phyloP scores from a whole-genome alignment of 2,797 vertebrate species.

The Euphonia xanthogaster region DNA sequence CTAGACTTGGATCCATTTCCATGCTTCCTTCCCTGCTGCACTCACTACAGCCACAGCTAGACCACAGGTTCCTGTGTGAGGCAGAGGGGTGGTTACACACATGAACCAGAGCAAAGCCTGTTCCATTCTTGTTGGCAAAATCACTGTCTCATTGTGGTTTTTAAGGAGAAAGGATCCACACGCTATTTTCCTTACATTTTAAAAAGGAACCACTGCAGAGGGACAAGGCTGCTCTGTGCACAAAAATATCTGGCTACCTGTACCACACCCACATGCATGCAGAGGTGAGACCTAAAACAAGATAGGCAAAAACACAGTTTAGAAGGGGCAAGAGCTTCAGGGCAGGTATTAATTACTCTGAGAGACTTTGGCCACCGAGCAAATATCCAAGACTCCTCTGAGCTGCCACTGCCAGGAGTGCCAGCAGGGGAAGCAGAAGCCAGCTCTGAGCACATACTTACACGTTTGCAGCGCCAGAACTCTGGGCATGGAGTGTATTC shows the following conservation, averaged over 20 bases:
- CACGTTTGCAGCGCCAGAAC: slow-evolving; percentile 80
- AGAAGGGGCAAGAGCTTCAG: background rate
- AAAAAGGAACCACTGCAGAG: background rate
- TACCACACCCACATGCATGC: background rate
- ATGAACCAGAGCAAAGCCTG: background rate
- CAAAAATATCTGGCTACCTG: background rate
- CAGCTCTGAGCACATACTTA: slow-evolving; percentile 60
- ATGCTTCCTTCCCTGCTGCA: background rate
- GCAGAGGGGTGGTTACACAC: background rate
- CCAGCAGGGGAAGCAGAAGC: slow-evolving; percentile 15
- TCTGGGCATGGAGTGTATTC: slow-evolving; percentile 79
- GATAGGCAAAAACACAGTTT: background rate
- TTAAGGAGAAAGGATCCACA: background rate
- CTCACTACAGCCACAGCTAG: background rate
- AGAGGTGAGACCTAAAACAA: background rate
- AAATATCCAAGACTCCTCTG: background rate
- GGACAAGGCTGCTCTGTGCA: background rate
- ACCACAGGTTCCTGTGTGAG: background rate
- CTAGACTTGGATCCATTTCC: background rate
- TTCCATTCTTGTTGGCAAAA: background rate
- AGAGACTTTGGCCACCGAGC: background rate
- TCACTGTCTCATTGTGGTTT: background rate
- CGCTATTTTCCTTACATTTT: background rate
- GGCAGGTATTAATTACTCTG: background rate
- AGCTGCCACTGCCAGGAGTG: background rate